A percentile compares a stretch with the other conserved stretches of the same genome.
phyloP scores from a whole-genome alignment of 2,888 invertebrate genomes.

The Ceramica pisi region DNA sequence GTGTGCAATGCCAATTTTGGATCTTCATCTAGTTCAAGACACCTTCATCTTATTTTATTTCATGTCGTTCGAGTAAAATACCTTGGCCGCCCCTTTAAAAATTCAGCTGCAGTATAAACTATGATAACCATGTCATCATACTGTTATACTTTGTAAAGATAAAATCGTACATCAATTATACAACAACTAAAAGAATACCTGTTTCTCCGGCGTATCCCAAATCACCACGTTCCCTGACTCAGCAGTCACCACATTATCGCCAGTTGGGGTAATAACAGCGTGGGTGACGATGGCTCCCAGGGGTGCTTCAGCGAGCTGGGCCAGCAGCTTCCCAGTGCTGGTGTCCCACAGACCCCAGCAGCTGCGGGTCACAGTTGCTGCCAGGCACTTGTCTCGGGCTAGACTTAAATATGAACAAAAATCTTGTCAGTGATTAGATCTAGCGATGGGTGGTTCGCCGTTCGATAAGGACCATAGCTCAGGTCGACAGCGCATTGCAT shows the following conservation, averaged over 20 bases:
- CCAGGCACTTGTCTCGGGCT: conserved; percentile 94
- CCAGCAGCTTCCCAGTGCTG: conserved; percentile 95
- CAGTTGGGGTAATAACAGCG: conserved; percentile 96
- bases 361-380: conserved; percentile 97
- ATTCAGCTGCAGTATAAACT: no score
- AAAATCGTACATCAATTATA: neutral
- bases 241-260: conserved; percentile 96
- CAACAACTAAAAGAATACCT: conserved; percentile 68
- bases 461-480: no score
- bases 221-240: conserved; percentile 97
- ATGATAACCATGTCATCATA: no score
- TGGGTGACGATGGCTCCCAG: conserved; percentile 98
- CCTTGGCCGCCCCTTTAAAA: no score
- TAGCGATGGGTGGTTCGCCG: no score
- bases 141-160: no score
- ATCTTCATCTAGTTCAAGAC: no score
- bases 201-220: conserved; percentile 93
- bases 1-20: no score
- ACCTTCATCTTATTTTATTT: no score
- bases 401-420: conserved; percentile 88
- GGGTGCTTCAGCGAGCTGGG: conserved; percentile 97
- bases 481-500: no score
- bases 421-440: no score
- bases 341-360: conserved; percentile 99
- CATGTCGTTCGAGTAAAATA: no score